A percentile compares a stretch with the other conserved stretches of the same genome.
These are phyloP conservation scores for Ammodytes dubius DNA, from an alignment of 2,113 vertebrate genomes.

Conservation along the genomic window DNA sequence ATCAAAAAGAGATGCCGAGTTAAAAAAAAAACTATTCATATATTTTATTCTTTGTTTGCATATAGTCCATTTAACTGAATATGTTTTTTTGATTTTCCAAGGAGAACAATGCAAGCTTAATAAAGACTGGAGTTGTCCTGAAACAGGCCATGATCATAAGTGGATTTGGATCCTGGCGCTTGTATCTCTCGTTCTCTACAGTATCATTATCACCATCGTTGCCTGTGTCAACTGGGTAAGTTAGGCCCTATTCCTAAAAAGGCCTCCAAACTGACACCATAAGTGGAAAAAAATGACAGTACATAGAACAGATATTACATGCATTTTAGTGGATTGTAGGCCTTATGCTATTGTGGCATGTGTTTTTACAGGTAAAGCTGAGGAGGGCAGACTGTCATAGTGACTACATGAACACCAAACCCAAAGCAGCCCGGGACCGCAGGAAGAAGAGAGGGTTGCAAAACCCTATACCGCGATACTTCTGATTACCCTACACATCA, in stretches of 20 bases:
- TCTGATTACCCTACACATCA: conserved; percentile 16
- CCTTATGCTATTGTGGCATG: background rate
- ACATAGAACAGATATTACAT: too few relatives aligned
- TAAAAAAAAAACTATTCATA: background rate
- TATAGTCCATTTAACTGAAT: background rate
- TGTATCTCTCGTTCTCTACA: conserved; percentile 25
- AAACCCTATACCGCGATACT: conserved; percentile 43
- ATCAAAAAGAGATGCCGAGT: background rate
- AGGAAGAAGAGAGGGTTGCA: conserved; percentile 48
- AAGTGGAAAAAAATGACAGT: too few relatives aligned
- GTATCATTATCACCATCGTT: conserved; percentile 25
- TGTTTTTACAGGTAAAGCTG: conserved; percentile 57
- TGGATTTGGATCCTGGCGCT: conserved; percentile 44
- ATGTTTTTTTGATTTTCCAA: conserved; percentile 18
- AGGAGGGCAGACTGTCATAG: conserved; percentile 41
- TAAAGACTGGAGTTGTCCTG: fast-evolving
- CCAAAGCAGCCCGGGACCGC: background rate
- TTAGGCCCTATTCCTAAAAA: background rate
- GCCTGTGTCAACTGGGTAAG: conserved; percentile 52
- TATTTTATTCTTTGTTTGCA: background rate
- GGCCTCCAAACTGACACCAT: background rate
- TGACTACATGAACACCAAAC: conserved; percentile 77
- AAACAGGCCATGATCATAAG: fast-evolving
- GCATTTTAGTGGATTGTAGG: background rate
- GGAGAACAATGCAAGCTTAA: background rate